Percentiles rank a stretch among this genome's conserved stretches.
phyloP scores from a whole-genome alignment of 2,113 vertebrate species.

The Caracal caracal region DNA sequence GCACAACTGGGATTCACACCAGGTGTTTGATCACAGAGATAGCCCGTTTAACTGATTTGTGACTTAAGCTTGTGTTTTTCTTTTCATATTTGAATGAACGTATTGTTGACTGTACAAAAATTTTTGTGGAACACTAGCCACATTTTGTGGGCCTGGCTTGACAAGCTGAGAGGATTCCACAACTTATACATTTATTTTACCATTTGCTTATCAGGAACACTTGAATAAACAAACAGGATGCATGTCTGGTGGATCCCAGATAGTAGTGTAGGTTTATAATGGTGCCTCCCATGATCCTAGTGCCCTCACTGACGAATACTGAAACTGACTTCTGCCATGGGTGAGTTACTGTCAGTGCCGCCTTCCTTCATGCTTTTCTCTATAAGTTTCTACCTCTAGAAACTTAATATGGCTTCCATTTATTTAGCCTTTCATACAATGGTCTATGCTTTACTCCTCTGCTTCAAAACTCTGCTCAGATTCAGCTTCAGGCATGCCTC shows the following conservation, averaged over 20 bases:
- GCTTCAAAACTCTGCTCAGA: background rate
- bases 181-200: background rate
- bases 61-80: background rate
- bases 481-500: background rate
- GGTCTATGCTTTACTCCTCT: background rate
- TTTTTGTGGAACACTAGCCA: background rate
- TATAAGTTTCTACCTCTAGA: background rate
- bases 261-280: background rate
- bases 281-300: background rate
- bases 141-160: background rate
- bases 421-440: background rate
- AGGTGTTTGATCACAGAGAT: background rate
- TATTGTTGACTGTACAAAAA: background rate
- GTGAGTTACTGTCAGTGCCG: fast-evolving
- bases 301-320: background rate
- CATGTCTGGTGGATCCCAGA: background rate
- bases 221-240: background rate
- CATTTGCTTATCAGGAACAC: background rate
- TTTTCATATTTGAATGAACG: background rate
- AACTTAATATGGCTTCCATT: background rate
- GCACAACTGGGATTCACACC: background rate
- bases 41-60: background rate
- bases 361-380: background rate
- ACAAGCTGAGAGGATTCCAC: background rate
- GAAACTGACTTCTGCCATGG: no score